Evolutionary conservation across 2,113 vertebrate species (phyloP), one percentile per base, ranked within the genome.

Genomic region (Ellobius talpinus): DNA sequence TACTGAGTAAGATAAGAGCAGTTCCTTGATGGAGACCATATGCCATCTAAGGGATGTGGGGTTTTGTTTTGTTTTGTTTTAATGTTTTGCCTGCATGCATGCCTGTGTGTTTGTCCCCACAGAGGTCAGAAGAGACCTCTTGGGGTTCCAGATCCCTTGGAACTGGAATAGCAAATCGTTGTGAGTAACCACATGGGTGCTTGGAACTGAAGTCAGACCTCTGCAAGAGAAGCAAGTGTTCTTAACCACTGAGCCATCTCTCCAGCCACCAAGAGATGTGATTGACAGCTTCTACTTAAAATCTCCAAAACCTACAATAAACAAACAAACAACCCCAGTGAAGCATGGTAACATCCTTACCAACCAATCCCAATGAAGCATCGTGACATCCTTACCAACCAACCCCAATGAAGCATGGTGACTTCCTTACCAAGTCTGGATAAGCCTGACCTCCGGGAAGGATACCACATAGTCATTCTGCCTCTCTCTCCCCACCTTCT

Each of bases 1-100:
- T 76, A 95, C 29, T 92, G 74, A 96, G 92, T 82, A 87, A 92
- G 91, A 78, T 66, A 73, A 93, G 63, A 84, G n/a, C n/a, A 47
- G 36, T 86, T 61, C 58, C 72, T 86, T 79, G 79, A 50, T 33
- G 61, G 45, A 45, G 61, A 31, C 61, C 4, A 21, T 65, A 9
- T 39, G 36, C 79, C 21, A 8, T 82, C 52, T 61, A 36, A 61
- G 12, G 52, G 12, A 61, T 81, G 11, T 58, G 36, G 17, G 33
- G 14, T 12, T 23, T 36, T 55, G 52, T 50, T 50, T 79, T 79
- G 45, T 33, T 50, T 68, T 68, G 14, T 55, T 73, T 73, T 73
- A 73, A 79, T 58, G 33, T 82, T 58, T 82, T 58, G 52, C 52
- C 23, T 58, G 52, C 21, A 39, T 26, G 52, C 36, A 58, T n/a